These are phyloP conservation scores for Parnassius apollo DNA, from an alignment of 2,888 invertebrate genomes.

Conservation along the genomic window DNA sequence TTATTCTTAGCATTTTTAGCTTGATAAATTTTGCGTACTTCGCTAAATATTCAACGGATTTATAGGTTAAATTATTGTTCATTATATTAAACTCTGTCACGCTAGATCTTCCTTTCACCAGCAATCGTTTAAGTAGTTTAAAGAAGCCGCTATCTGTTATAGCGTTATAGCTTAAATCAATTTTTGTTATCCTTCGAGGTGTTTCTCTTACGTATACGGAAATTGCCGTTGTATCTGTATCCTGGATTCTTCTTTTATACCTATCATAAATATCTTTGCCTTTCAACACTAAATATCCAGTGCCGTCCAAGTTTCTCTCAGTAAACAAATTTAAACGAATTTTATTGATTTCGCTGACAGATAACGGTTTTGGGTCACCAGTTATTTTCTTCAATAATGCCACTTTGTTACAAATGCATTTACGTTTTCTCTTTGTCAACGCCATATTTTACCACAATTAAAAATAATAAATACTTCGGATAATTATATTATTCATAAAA, in stretches of 20 bases:
- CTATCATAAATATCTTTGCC: conserved; percentile 76
- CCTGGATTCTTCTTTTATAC: conserved; percentile 64
- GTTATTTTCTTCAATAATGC: conserved; percentile 52
- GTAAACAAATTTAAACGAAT: conserved; percentile 63
- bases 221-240: conserved; percentile 74
- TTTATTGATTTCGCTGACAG: conserved; percentile 48
- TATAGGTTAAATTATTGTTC: conserved; percentile 75
- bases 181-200: conserved; percentile 62
- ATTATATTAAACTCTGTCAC: conserved; percentile 78
- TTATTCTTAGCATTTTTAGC: conserved; percentile 76
- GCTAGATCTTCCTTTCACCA: conserved; percentile 68
- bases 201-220: conserved; percentile 67
- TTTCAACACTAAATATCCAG: conserved; percentile 69
- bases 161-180: conserved; percentile 80
- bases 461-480: background rate
- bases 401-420: conserved; percentile 57
- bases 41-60: conserved; percentile 59
- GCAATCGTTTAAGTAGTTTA: conserved; percentile 61
- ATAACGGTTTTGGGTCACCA: conserved; percentile 39
- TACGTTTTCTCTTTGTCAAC: conserved; percentile 33
- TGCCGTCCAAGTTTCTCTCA: conserved; percentile 79
- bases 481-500: background rate
- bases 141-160: conserved; percentile 76
- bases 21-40: conserved; percentile 61
- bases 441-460: conserved; percentile 9